Evolutionary conservation across 30 jellyfish, hydroid and myxozoan species (phyloP).

Genomic region (Nemopilema nomurai): DNA sequence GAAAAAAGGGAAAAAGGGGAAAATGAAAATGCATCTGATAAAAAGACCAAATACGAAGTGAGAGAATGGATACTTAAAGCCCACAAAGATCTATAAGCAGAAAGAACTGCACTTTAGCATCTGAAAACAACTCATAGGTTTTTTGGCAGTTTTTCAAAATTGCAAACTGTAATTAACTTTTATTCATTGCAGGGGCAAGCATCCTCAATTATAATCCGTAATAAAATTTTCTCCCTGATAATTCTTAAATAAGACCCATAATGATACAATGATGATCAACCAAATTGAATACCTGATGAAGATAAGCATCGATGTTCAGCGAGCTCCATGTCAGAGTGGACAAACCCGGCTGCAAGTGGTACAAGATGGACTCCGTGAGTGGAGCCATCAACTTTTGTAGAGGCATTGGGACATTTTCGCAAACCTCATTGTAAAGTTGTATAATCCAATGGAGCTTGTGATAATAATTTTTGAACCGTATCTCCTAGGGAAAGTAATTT

Average conservation of each 20-base stretch:
- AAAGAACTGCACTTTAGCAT: not conserved
- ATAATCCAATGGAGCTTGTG: constrained; percentile 69
- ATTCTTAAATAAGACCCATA: no score
- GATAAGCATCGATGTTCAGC: constrained; percentile 77
- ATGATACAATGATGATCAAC: no score
- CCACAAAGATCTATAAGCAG: not conserved
- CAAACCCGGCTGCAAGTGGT: constrained; percentile 80
- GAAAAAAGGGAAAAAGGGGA: not conserved
- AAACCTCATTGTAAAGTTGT: constrained; percentile 43
- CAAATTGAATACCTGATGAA: constrained; percentile 68
- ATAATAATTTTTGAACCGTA: constrained; percentile 59
- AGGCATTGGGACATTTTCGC: constrained; percentile 73
- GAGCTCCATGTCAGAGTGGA: constrained; percentile 81
- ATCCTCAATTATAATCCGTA: no score
- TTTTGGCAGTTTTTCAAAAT: no score
- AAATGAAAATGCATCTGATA: not conserved
- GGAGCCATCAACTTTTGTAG: constrained; percentile 56
- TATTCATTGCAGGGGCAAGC: no score
- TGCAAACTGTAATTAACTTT: not conserved
- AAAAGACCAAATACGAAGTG: not conserved
- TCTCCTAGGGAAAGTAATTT: constrained; percentile 67
- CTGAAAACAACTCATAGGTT: not conserved
- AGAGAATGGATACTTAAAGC: not conserved
- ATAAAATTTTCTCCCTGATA: no score
- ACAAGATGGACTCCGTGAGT: constrained; percentile 56